These are phyloP conservation scores for Phoronis australis DNA, from an alignment of 2,888 invertebrate genomes.

Conservation along the genomic window DNA sequence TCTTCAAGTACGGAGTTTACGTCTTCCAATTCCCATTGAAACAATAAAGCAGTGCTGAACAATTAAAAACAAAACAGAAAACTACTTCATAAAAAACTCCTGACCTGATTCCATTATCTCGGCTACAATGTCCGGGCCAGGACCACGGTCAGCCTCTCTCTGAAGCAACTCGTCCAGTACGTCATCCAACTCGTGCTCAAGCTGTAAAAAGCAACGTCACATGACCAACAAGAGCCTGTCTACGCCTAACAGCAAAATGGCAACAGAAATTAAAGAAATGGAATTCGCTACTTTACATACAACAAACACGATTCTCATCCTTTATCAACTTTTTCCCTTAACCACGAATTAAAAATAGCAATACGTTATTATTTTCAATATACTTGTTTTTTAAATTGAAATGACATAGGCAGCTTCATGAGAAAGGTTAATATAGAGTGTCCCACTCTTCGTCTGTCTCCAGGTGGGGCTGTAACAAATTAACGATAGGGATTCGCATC, in stretches of 20 bases:
- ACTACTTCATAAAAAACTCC: not conserved
- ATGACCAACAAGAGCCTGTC: not conserved
- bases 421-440: no score
- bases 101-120: slow-evolving; percentile 51
- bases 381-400: no score
- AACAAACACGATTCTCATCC: not conserved
- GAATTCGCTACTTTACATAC: not conserved
- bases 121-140: slow-evolving; percentile 46
- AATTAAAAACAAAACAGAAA: not conserved
- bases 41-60: no score
- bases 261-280: not conserved
- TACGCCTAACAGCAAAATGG: not conserved
- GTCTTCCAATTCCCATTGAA: no score
- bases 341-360: not conserved
- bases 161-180: slow-evolving; percentile 67
- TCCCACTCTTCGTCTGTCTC: no score
- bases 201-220: slow-evolving; percentile 6
- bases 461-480: no score
- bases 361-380: not conserved
- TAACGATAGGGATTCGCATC: no score
- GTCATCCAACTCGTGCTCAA: slow-evolving; percentile 60
- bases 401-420: no score
- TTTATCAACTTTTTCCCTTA: not conserved
- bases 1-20: no score
- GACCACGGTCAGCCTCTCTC: slow-evolving; percentile 37